Evolutionary conservation across 1,140 invertebrate genomes (phyloP).

Genomic region (Drosophila miranda): DNA sequence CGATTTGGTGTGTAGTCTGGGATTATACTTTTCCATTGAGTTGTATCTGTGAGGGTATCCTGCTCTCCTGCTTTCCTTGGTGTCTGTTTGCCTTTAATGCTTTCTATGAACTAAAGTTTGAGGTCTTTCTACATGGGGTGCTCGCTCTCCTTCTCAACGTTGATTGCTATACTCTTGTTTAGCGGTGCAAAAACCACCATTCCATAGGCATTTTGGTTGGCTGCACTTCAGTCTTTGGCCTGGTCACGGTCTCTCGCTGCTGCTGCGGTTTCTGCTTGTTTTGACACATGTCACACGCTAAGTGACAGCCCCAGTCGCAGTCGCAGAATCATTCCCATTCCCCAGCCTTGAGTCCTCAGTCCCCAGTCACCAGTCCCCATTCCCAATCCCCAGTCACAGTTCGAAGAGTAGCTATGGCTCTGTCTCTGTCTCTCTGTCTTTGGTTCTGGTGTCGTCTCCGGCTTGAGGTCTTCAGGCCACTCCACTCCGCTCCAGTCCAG

Average conservation of each 20-base stretch:
- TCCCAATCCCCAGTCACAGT: neutral
- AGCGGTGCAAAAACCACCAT: slow-evolving; percentile 19
- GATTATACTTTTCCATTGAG: too few species aligned
- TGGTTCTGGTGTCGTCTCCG: neutral
- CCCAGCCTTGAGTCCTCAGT: neutral
- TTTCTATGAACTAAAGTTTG: slow-evolving; percentile 4
- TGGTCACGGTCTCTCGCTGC: slow-evolving; percentile 35
- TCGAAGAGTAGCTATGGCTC: neutral
- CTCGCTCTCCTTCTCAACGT: too few species aligned
- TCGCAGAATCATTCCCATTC: slow-evolving; percentile 23
- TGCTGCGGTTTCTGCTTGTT: slow-evolving; percentile 54
- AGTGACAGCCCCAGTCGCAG: slow-evolving; percentile 56
- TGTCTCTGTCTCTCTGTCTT: slow-evolving; percentile 1
- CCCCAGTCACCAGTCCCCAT: neutral
- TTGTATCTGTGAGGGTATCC: too few species aligned
- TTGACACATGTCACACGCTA: slow-evolving; percentile 65
- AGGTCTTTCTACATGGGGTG: neutral
- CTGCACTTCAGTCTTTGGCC: slow-evolving; percentile 29
- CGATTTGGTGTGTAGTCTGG: neutral
- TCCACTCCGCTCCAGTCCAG: too few species aligned
- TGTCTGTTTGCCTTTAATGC: too few species aligned
- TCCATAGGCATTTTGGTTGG: slow-evolving; percentile 11
- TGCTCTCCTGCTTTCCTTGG: too few species aligned
- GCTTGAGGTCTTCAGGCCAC: slow-evolving; percentile 17
- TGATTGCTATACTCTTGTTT: too few species aligned